Base-by-base conservation (phyloP, 92 coral and sea anemone species). In the Pocillopora meandrina region DNA sequence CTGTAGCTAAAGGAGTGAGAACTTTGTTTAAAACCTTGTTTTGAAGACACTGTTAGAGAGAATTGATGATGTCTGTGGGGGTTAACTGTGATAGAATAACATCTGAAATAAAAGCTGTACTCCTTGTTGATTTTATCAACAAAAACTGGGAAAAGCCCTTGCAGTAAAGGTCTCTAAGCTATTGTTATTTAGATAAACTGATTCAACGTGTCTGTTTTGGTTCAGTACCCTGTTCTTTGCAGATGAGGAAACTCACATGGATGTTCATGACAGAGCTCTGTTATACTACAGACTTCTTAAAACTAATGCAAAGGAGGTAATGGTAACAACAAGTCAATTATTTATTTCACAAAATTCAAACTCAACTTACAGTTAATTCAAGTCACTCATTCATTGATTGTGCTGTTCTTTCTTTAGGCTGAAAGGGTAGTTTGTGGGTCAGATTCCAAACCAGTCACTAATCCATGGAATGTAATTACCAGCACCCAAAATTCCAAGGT, bases 261-360 rank as follows among this genome's bases (percentile, higher is more conserved):
- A 92, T 91, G 98, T 97, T 10, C 98, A 94, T 59, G 99, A 97
- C 89, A 92, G 99, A 67, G 99, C 99, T 0, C 75, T 97, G 74
- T 69, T 97, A 82, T 97, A 94, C 83, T 97, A 97, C 88, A 82
- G 99, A 75, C 95, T 97, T 19, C 91, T 97, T 55, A 89, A 92
- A 78, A 69, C 78, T 75, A 92, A 89, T 61, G 75, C 87, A 18
- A 85, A 95, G 49, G 79, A 92, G 95, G 98, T 95, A 81, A 12
- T 16, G 13, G 42, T 20, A 59, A 16, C 18, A 7, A 9, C 5
- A 63, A 63, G 34, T 34, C 36, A 7, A 20, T n/a, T 9, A n/a
- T 65, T 65, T 42, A 42, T 42, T 42, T 42, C 52, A 42, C 52
- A 42, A 42, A 59, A 12, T 12, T 0, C 62, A 12, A 59, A 59